These are phyloP conservation scores for Entosphenus tridentatus DNA, from an alignment of 2,113 vertebrate genomes.

Conservation along the genomic window DNA sequence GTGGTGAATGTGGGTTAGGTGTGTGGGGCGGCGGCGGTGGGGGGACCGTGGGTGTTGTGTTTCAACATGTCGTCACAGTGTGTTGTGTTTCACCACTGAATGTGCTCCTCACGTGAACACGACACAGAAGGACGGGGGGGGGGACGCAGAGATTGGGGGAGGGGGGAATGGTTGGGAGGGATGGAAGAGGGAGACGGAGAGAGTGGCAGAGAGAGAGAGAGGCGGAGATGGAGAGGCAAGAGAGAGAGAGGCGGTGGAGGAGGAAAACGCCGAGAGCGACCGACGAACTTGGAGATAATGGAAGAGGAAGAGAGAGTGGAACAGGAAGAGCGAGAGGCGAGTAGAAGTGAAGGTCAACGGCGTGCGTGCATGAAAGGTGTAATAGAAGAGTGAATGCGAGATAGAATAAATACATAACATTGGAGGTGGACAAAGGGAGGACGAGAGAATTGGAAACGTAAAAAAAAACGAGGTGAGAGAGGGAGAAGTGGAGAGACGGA, in stretches of 20 bases:
- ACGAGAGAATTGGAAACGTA: neutral
- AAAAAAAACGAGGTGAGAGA: neutral
- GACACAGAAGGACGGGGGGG: neutral
- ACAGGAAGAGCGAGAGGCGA: neutral
- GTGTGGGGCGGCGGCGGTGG: too few relatives aligned
- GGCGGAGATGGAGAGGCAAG: neutral
- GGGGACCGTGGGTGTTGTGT: too few relatives aligned
- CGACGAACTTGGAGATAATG: neutral
- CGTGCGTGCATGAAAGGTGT: neutral
- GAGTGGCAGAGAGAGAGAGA: neutral
- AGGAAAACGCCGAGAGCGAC: neutral
- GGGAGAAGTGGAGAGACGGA: neutral
- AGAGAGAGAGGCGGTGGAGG: neutral
- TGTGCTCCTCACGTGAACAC: too few relatives aligned
- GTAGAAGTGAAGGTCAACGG: neutral
- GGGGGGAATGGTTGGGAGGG: neutral
- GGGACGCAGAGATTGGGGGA: neutral
- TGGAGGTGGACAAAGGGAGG: neutral
- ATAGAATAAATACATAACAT: neutral
- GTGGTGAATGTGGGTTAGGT: too few relatives aligned
- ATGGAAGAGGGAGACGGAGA: slow-evolving; percentile 3
- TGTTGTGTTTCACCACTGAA: too few relatives aligned
- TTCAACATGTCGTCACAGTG: too few relatives aligned
- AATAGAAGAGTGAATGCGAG: too few relatives aligned
- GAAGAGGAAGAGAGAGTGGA: neutral